phyloP scores from a whole-genome alignment of 2,113 vertebrate species.

The Cyphotilapia sp. region DNA sequence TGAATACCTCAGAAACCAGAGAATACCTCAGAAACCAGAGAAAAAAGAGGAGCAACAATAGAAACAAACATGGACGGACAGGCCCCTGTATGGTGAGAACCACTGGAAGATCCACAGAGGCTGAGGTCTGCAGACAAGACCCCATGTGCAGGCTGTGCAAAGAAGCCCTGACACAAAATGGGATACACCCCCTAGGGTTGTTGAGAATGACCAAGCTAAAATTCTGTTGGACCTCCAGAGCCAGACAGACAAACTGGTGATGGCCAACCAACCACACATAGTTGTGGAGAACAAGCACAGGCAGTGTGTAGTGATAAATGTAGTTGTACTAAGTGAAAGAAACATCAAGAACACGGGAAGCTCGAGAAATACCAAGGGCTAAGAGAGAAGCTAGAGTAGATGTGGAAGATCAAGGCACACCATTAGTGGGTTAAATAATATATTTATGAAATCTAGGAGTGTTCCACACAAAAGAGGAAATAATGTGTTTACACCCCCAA shows the following conservation, averaged over 20 bases:
- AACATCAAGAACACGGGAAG: neutral
- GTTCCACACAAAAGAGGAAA: neutral
- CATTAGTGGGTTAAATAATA: neutral
- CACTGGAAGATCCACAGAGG: neutral
- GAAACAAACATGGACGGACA: accelerated
- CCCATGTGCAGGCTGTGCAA: neutral
- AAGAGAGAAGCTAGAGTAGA: neutral
- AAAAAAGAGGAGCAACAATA: neutral
- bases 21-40: neutral
- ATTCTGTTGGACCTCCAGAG: neutral
- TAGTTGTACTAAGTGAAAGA: neutral
- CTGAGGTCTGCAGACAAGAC: accelerated
- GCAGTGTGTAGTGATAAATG: neutral
- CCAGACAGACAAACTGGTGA: neutral
- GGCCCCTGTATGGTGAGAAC: neutral
- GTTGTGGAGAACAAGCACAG: neutral
- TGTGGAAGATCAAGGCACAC: neutral
- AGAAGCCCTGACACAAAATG: neutral
- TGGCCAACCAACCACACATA: neutral
- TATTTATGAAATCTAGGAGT: neutral
- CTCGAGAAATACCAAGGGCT: neutral
- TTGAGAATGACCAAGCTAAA: neutral
- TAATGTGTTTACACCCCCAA: neutral
- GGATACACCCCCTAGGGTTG: neutral
- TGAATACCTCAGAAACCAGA: neutral